A percentile compares a stretch with the other conserved stretches of the same genome.
These are phyloP conservation scores for Bradypodion ventrale DNA, from an alignment of 2,797 vertebrate species.

Conservation along the genomic window DNA sequence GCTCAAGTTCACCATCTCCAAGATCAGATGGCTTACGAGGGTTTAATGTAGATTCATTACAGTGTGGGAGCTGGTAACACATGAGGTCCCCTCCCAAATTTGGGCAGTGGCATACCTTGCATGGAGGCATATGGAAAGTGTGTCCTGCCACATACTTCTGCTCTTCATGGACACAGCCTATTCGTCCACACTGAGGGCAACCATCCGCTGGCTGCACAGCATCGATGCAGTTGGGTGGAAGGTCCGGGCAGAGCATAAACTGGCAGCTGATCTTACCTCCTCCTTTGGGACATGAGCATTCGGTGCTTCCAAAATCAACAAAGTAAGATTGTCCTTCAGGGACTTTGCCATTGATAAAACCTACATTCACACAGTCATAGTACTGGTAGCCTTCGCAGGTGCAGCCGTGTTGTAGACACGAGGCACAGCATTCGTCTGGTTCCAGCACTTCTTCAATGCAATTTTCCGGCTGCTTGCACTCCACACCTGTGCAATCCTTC, in stretches of 20 bases:
- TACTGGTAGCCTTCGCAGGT: constrained; percentile 94
- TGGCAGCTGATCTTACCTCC: constrained; percentile 92
- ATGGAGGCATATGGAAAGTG: constrained; percentile 85
- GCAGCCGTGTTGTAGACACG: constrained; percentile 86
- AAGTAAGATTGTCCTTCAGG: constrained; percentile 92
- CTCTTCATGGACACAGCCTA: constrained; percentile 82
- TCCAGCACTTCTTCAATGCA: constrained; percentile 89
- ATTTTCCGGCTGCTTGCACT: constrained; percentile 83
- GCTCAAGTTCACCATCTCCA: constrained; percentile 67
- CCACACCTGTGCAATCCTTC: constrained; percentile 83
- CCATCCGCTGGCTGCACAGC: constrained; percentile 81
- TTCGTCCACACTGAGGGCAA: constrained; percentile 86
- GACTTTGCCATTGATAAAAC: constrained; percentile 89
- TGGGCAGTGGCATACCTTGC: constrained; percentile 92
- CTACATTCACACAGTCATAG: constrained; percentile 91
- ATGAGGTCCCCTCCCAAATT: constrained; percentile 87
- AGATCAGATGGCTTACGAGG: constrained; percentile 70
- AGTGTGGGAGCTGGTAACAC: constrained; percentile 89
- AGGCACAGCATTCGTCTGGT: constrained; percentile 83
- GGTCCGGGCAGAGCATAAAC: constrained; percentile 92
- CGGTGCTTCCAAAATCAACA: constrained; percentile 95
- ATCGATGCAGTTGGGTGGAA: constrained; percentile 91
- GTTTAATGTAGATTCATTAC: constrained; percentile 61
- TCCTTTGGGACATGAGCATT: constrained; percentile 89
- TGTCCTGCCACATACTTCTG: constrained; percentile 90